Conservation (phyloP, 2,888 invertebrate species). For the Flabesymbios commensalis region DNA sequence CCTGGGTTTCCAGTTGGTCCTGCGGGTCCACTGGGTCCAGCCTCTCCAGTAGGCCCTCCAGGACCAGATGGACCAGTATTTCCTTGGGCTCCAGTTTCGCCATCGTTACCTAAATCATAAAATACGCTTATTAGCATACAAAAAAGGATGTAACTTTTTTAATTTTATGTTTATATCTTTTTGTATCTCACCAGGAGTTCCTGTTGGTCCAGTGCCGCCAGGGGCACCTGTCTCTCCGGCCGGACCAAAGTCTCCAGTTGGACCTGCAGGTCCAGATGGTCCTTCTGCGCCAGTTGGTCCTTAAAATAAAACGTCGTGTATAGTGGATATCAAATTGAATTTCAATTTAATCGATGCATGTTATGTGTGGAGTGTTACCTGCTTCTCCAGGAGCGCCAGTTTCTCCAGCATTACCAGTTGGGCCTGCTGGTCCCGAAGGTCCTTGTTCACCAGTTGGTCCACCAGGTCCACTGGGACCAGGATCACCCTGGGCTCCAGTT, state of each 20-base stretch:
- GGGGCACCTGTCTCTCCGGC: conserved; percentile 14
- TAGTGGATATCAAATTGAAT: no score
- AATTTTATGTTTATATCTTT: no score
- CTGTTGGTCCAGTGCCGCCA: conserved; percentile 10
- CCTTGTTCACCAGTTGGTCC: conserved; percentile 25
- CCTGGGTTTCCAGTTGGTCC: conserved; percentile 18
- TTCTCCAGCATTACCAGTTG: no score
- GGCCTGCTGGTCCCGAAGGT: conserved; percentile 14
- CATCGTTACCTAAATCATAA: no score
- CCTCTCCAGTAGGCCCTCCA: conserved; percentile 9
- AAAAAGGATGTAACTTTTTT: no score
- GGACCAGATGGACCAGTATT: neutral
- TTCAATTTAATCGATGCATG: no score
- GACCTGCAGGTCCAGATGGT: conserved; percentile 24
- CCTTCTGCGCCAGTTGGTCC: conserved; percentile 18
- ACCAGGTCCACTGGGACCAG: conserved; percentile 22
- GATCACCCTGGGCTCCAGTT: conserved; percentile 20
- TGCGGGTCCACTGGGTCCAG: conserved; percentile 22
- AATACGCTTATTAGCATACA: no score
- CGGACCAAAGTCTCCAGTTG: conserved; percentile 20
- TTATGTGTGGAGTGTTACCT: no score
- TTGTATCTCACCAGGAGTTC: no score
- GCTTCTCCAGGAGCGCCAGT: no score
- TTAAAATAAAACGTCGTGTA: neutral
- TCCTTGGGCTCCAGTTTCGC: conserved; percentile 10